phyloP scores from a whole-genome alignment of 2,797 vertebrate genomes.

The Falco columbarius region DNA sequence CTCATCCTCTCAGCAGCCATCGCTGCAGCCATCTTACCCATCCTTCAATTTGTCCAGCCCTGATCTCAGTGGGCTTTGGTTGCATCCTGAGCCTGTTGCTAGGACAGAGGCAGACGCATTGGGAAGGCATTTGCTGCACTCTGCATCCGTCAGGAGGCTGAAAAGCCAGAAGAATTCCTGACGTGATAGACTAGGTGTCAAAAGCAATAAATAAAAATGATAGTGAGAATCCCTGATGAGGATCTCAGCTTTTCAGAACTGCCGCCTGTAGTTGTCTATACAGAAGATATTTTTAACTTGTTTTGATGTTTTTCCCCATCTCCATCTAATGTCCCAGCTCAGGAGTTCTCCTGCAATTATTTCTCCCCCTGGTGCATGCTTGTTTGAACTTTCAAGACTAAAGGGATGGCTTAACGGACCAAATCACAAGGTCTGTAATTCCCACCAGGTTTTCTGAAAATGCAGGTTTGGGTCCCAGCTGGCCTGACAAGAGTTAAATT shows the following conservation, averaged over 20 bases:
- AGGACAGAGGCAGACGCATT: neutral
- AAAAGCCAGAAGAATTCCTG: neutral
- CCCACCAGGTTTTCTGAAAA: neutral
- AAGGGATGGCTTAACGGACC: neutral
- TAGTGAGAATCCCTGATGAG: neutral
- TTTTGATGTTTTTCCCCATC: neutral
- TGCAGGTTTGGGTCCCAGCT: neutral
- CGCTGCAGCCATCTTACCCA: slow-evolving; percentile 3
- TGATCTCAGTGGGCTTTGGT: slow-evolving; percentile 11
- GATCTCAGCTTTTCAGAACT: neutral
- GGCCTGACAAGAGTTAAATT: neutral
- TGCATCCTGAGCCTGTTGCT: slow-evolving; percentile 25
- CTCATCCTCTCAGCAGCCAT: slow-evolving; percentile 28
- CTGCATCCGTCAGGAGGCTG: slow-evolving; percentile 18
- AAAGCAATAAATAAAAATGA: slow-evolving; percentile 49
- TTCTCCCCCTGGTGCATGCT: neutral
- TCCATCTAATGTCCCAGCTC: neutral
- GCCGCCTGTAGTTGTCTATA: neutral
- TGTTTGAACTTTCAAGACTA: slow-evolving; percentile 3
- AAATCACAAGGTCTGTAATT: neutral
- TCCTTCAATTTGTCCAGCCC: slow-evolving; percentile 16
- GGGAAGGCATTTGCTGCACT: neutral
- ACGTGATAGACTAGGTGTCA: slow-evolving; percentile 30
- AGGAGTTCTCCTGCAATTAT: neutral
- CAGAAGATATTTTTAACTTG: neutral